Base-by-base conservation (phyloP, 1,140 invertebrate genomes). In the Trichonephila inaurata region DNA sequence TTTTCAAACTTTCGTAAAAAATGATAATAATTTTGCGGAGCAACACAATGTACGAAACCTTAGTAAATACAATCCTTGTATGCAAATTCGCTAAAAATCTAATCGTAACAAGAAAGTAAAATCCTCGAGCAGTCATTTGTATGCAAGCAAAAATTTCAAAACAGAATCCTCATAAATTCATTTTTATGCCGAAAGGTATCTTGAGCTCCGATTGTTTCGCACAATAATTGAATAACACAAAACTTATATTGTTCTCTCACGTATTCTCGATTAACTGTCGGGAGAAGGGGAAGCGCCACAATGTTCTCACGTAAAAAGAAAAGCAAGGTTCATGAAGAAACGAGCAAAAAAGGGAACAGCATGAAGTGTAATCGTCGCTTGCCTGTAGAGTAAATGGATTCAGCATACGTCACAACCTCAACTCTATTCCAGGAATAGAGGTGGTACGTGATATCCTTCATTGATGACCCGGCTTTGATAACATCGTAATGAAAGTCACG, bases 301-400 rank as follows among this genome's bases (percentile, higher is more conserved):
- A 40, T 77, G 72, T 87, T 61, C 60, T 61, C 85, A 64, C 85
- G 85, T 87, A 62, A 61, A 87, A 87, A 87, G 61, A 87, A 87
- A 77, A 16, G 16, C n/a, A 87, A 61, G 61, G 51, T 44, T 21
- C 82, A 44, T n/a, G 40, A 83, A 83, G 40, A n/a, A 83, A 40
- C 16, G 19, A n/a, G n/a, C 21, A 19, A 60, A 85, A 85, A 77
- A 83, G 44, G 51, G 51, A 28, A 44, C 18, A 51, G 18, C 33
- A 87, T 87, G 61, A 87, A 87, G 58, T 87, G 85, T 87, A 87
- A 87, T 87, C 85, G 85, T 58, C 60, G 85, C 51, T 62, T 87
- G 60, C 85, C 51, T 28, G 44, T 28, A 12, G 60, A 87, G 85
- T 61, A 87, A 87, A 87, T 87, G 85, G 85, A 87, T 33, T 40